Evolutionary conservation across 2,888 invertebrate species (phyloP).

Genomic region (Autographa pulchrina): DNA sequence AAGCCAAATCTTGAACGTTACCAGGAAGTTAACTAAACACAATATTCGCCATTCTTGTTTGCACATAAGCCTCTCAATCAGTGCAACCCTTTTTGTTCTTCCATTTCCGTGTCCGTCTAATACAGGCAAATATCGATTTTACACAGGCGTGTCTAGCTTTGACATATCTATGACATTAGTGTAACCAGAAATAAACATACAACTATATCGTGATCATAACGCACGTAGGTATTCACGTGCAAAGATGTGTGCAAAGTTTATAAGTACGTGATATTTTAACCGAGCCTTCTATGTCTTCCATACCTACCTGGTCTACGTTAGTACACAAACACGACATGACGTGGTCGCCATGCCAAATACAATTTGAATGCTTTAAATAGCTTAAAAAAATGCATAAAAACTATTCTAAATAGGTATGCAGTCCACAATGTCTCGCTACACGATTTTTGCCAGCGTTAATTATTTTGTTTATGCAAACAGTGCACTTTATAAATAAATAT

Average conservation of each 20-base stretch:
- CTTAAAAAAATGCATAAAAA: conserved; percentile 13
- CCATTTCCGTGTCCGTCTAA: not conserved
- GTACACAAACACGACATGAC: not conserved
- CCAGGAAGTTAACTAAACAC: not conserved
- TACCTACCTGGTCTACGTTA: conserved; percentile 1
- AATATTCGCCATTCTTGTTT: not conserved
- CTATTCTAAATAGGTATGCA: conserved; percentile 10
- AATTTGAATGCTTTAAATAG: not conserved
- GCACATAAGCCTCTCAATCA: not conserved
- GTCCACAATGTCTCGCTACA: not conserved
- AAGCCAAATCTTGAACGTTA: not conserved
- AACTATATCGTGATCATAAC: conserved; percentile 3
- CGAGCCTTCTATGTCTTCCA: conserved; percentile 25
- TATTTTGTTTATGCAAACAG: not conserved
- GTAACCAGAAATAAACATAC: conserved; percentile 1
- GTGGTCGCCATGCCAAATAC: not conserved
- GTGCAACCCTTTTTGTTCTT: not conserved
- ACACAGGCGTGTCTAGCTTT: not conserved
- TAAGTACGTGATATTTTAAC: conserved; percentile 11
- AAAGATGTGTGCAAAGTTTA: not conserved
- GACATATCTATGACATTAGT: not conserved
- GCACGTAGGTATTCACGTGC: conserved; percentile 1
- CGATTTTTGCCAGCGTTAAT: not conserved
- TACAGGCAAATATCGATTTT: not conserved
- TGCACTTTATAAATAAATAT: not conserved